These are phyloP conservation scores for Hyperopisus bebe DNA, from an alignment of 2,113 vertebrate genomes.

Conservation along the genomic window DNA sequence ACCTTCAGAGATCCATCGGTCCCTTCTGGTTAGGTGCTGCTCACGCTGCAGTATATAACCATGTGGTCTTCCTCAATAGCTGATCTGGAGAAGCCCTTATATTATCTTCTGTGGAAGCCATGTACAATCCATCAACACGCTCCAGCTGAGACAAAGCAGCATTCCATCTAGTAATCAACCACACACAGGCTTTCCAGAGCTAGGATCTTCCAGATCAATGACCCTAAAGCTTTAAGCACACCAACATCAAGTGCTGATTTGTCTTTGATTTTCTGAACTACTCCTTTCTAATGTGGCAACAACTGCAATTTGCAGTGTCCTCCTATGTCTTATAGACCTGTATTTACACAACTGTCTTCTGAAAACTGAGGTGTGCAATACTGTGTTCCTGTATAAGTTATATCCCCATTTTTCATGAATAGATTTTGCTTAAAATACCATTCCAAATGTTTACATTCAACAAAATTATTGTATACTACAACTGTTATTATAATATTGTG, in stretches of 20 bases:
- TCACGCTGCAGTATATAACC: not conserved
- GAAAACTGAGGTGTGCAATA: not conserved
- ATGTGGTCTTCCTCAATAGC: not conserved
- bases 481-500: not conserved
- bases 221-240: not conserved
- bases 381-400: not conserved
- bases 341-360: not conserved
- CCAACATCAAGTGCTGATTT: not conserved
- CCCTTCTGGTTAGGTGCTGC: not conserved
- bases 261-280: not conserved
- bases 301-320: not conserved
- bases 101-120: not conserved
- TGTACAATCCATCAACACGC: not conserved
- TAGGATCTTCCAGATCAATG: not conserved
- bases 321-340: not conserved
- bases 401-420: not conserved
- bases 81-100: not conserved
- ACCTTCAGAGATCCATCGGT: not conserved
- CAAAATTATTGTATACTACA: not conserved
- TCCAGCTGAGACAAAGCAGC: not conserved
- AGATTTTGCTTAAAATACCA: not conserved
- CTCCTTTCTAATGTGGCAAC: not conserved
- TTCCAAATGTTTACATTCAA: not conserved
- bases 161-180: not conserved
- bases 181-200: not conserved